Evolutionary conservation across 2,888 invertebrate genomes (phyloP), one percentile per base, ranked within the genome.

Genomic region (Dynastes maya): DNA sequence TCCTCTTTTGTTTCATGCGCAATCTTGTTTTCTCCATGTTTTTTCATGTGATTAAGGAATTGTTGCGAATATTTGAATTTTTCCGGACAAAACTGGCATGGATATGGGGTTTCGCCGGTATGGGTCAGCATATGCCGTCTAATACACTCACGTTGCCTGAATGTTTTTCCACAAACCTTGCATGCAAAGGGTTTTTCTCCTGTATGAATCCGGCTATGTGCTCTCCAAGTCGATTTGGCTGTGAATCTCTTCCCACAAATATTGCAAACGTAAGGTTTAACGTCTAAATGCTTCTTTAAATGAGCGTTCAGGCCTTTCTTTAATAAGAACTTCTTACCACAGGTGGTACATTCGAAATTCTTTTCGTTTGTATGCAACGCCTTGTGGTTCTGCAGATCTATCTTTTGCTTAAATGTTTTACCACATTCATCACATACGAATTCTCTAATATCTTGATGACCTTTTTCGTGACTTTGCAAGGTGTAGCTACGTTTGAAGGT

Each of bases 21-120:
- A 2, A 45, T 8, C 45, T 9, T 45, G 2, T 8, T 45, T 45
- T 11, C 11, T 2, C 11, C 45, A 2, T 45, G 45, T 16, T 27
- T 45, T 2, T 45, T 74, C 61, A 74, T 45, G 27, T 74, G 72
- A 27, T 61, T 61, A 22, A 11, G 22, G 13, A 74, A 45, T 0
- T 61, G 72, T 1, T 74, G 72, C 4, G 55, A 55, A 45, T 74
- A 74, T 45, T 74, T 74, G 27, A 74, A 74, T 11, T 11, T 61
- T 11, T 40, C 9, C 27, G 45, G 22, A 29, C 72, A 74, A 27
- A 13, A 45, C 5, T 45, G 4, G 16, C 72, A 74, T 11, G 40
- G 13, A 45, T 61, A 61, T 2, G 72, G 72, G 6, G 58, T 68
- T 53, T 76, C 58, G 6, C 67, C 58, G 9, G 58, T 76, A n/a